Percentiles rank a stretch among this genome's conserved stretches.
These are phyloP conservation scores for Chelmon rostratus DNA, from an alignment of 2,797 vertebrate species.

Conservation along the genomic window DNA sequence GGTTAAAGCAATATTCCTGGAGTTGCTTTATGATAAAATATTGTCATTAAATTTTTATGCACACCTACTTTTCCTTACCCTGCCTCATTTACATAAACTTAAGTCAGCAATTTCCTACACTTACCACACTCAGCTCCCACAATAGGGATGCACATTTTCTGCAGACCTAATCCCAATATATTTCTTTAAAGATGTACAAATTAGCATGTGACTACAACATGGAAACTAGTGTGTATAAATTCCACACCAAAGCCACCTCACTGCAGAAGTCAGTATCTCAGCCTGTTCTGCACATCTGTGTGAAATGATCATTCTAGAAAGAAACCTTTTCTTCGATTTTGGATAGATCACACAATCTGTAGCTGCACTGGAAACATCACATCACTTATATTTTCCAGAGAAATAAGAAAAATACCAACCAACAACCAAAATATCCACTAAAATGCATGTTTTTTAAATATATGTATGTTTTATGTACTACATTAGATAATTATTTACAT, in stretches of 20 bases:
- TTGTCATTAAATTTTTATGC: constrained; percentile 17
- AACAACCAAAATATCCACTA: neutral
- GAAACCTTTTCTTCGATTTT: neutral
- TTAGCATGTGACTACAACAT: neutral
- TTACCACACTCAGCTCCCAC: neutral
- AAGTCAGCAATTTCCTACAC: constrained; percentile 31
- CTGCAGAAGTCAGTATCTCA: neutral
- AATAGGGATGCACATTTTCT: constrained; percentile 1
- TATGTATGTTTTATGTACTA: too few relatives aligned
- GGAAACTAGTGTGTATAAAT: neutral
- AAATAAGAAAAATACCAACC: neutral
- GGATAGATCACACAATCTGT: neutral
- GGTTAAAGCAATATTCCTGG: neutral
- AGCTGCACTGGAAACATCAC: neutral
- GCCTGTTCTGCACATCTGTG: neutral
- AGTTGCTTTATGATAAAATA: constrained; percentile 24
- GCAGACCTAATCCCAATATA: constrained; percentile 10
- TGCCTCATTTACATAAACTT: constrained; percentile 28
- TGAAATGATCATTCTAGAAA: neutral
- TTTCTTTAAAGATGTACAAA: constrained; percentile 15
- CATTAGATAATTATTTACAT: too few relatives aligned
- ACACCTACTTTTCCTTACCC: constrained; percentile 2
- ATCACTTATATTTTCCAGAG: neutral
- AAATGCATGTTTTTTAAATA: neutral
- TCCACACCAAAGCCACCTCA: neutral